These are phyloP conservation scores for Euwallacea similis DNA, from an alignment of 1,140 invertebrate genomes.

Conservation along the genomic window DNA sequence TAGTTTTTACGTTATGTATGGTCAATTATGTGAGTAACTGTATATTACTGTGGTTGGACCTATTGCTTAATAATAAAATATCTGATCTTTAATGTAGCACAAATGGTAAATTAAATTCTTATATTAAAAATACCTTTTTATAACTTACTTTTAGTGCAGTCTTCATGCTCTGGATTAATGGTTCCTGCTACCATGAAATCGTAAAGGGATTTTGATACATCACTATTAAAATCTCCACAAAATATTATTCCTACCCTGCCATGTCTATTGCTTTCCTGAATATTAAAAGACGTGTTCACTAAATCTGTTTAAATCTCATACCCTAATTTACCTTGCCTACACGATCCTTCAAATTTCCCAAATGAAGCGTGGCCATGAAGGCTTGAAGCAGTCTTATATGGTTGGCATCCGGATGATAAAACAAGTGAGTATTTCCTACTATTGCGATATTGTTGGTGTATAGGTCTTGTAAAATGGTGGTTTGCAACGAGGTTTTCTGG, in stretches of 20 bases:
- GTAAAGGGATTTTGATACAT: conserved; percentile 78
- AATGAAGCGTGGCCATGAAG: conserved; percentile 63
- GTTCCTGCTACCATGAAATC: conserved; percentile 69
- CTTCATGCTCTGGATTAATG: conserved; percentile 50
- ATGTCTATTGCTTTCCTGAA: conserved; percentile 6
- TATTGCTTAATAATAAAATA: too few species aligned
- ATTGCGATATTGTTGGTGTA: conserved; percentile 65
- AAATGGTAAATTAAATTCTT: too few species aligned
- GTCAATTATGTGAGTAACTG: too few species aligned
- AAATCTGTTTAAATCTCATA: too few species aligned
- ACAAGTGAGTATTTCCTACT: conserved; percentile 89
- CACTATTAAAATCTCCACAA: conserved; percentile 87
- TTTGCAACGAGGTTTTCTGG: conserved; percentile 66
- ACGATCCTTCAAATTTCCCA: conserved; percentile 58
- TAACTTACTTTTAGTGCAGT: conserved; percentile 43
- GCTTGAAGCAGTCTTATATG: conserved; percentile 82
- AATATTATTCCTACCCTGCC: conserved; percentile 51
- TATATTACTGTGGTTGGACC: too few species aligned
- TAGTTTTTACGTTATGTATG: too few species aligned
- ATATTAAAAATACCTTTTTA: too few species aligned
- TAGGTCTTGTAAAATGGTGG: conserved; percentile 63
- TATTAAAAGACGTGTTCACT: not conserved
- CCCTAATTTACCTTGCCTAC: conserved; percentile 14
- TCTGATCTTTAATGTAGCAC: too few species aligned
- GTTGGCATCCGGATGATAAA: conserved; percentile 86